Base-by-base conservation (phyloP, 2,797 vertebrate genomes). In the Tinamus major region DNA sequence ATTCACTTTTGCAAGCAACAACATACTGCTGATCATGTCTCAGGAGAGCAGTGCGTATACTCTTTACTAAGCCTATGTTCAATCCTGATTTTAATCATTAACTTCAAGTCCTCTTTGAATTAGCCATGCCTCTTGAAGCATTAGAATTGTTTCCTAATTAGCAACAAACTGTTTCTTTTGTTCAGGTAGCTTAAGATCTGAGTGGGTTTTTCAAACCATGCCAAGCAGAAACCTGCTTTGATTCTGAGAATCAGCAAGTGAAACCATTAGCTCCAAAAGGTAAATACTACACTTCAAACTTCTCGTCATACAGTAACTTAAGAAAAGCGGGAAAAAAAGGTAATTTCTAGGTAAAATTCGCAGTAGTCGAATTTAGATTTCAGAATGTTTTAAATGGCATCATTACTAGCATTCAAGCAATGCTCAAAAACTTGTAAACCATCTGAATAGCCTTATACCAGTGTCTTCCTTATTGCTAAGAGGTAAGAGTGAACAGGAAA, bases 401-500 rank as follows among this genome's bases (percentile, higher is more conserved):
- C 55, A 37, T 91, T 91, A 35, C 42, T 56, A 44, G 27, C 51
- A 70, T 85, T 83, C 59, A 67, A 67, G 69, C 21, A 16, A 23
- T 10, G 42, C 55, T 92, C 62, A 85, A 46, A 49, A 87, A 83
- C 49, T 46, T 13, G n/a, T 84, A 94, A 93, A 90, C 35, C 44
- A 86, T 19, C 51, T 87, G 46, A 91, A 81, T 31, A 93, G 37
- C 59, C n/a, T 83, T 85, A 72, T 81, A 61, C 31, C 13, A 35
- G n/a, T 70, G 37, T 77, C 39, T 81, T 72, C 70, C 10, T 15
- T 85, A 74, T 48, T 72, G 74, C 78, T 72, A 67, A 70, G 15
- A 39, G 56, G 51, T 61, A 89, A 81, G 41, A 91, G 90, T 56
- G 87, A 91, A 84, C 67, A 92, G 87, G 91, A 95, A 96, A 94